phyloP scores from a whole-genome alignment of 2,113 vertebrate genomes.

The Sylvietta virens region DNA sequence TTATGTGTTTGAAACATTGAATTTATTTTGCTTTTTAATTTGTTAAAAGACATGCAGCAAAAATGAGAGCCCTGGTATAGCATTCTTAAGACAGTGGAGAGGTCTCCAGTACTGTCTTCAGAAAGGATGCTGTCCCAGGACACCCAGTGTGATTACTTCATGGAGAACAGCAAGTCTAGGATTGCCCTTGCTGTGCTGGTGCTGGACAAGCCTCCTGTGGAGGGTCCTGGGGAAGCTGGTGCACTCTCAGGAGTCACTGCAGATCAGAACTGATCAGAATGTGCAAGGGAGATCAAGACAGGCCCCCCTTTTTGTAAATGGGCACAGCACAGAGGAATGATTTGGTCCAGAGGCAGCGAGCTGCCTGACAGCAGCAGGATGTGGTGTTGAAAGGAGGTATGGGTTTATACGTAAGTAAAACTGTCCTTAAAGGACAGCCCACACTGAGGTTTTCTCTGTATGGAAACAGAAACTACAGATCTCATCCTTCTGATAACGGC shows the following conservation, averaged over 20 bases:
- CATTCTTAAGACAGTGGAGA: not conserved
- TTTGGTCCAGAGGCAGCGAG: not conserved
- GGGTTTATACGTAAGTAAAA: not conserved
- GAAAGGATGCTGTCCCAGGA: not conserved
- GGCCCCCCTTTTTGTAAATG: not conserved
- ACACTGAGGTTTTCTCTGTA: not conserved
- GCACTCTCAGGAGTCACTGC: not conserved
- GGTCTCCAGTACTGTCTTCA: not conserved
- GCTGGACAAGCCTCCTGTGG: no score
- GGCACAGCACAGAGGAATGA: not conserved
- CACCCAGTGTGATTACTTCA: not conserved
- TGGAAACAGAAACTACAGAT: not conserved
- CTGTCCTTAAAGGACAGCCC: not conserved
- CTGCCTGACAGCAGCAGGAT: not conserved
- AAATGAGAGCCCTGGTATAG: not conserved
- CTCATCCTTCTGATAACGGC: not conserved
- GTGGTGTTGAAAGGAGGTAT: not conserved
- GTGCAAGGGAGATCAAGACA: not conserved
- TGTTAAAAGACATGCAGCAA: not conserved
- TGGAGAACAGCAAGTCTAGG: not conserved
- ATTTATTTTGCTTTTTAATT: not conserved
- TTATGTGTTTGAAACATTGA: not conserved
- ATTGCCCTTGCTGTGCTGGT: not conserved
- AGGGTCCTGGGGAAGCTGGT: not conserved
- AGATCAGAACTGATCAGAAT: not conserved